Evolutionary conservation across 2,888 invertebrate genomes (phyloP).

Genomic region (Ptychoptera albimana): DNA sequence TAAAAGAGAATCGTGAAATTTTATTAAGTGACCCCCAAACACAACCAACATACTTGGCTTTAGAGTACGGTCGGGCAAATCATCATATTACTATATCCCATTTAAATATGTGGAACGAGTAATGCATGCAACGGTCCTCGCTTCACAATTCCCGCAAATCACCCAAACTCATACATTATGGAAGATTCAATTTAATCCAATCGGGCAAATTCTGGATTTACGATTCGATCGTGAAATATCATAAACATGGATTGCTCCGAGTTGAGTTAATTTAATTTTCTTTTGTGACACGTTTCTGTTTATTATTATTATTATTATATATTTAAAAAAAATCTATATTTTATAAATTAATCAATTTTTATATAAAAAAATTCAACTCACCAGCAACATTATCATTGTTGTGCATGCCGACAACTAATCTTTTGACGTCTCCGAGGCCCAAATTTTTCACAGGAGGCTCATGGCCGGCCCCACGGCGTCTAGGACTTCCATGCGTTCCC

Average conservation of each 20-base stretch:
- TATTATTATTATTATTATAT: background rate
- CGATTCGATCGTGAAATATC: too few species aligned
- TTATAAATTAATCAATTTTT: background rate
- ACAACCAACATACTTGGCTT: too few species aligned
- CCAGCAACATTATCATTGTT: conserved; percentile 8
- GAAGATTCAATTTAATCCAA: conserved; percentile 9
- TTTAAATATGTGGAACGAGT: too few species aligned
- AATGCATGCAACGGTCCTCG: too few species aligned
- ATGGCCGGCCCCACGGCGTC: conserved; percentile 7
- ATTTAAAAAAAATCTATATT: background rate
- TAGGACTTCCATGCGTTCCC: conserved; percentile 10
- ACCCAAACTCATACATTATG: conserved; percentile 5
- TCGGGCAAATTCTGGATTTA: conserved; percentile 5
- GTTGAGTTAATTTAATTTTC: too few species aligned
- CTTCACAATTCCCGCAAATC: background rate
- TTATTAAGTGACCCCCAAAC: too few species aligned
- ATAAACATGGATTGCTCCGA: too few species aligned
- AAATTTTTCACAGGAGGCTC: conserved; percentile 9
- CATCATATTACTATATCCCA: too few species aligned
- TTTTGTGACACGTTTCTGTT: background rate
- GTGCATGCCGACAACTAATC: conserved; percentile 8
- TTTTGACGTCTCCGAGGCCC: conserved; percentile 10
- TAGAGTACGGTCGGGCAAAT: too few species aligned
- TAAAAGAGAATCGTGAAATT: too few species aligned
- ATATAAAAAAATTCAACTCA: background rate